Conservation (phyloP, 2,797 vertebrate species). For the Caiman crocodilus region DNA sequence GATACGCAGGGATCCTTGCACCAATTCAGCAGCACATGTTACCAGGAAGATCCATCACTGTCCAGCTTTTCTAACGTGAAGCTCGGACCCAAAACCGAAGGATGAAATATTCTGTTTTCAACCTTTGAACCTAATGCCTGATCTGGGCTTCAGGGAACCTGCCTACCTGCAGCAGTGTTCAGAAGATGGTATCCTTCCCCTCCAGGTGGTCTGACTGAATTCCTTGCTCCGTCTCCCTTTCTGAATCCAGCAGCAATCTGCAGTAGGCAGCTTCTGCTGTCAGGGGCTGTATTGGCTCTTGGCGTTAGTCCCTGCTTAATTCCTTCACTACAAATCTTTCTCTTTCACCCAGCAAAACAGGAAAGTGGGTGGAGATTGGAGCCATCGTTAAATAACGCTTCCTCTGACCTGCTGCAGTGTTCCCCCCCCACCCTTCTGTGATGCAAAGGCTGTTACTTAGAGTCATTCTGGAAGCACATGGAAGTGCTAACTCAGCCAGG, state of each 20-base stretch:
- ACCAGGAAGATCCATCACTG: neutral
- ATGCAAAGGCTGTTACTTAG: constrained; percentile 35
- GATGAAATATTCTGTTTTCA: neutral
- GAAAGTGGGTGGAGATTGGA: constrained; percentile 49
- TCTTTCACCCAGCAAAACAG: neutral
- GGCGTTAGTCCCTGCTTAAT: neutral
- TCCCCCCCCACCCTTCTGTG: neutral
- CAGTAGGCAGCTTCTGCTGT: neutral
- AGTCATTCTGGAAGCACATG: constrained; percentile 45
- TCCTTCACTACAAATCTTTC: neutral
- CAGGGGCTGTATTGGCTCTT: neutral
- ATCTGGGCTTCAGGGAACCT: neutral
- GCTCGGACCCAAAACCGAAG: neutral
- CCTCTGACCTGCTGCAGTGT: constrained; percentile 18
- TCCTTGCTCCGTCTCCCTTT: no score
- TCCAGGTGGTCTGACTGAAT: neutral
- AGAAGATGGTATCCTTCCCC: neutral
- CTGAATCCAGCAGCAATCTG: neutral
- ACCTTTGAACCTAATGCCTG: accelerated
- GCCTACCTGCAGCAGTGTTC: neutral
- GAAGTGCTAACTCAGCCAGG: constrained; percentile 52
- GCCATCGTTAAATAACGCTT: neutral
- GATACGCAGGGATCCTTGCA: no score
- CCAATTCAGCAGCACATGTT: neutral
- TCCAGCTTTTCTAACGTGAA: accelerated